Evolutionary conservation across 2,797 vertebrate species (phyloP), one percentile per base, ranked within the genome.

Genomic region (Pterois miles): DNA sequence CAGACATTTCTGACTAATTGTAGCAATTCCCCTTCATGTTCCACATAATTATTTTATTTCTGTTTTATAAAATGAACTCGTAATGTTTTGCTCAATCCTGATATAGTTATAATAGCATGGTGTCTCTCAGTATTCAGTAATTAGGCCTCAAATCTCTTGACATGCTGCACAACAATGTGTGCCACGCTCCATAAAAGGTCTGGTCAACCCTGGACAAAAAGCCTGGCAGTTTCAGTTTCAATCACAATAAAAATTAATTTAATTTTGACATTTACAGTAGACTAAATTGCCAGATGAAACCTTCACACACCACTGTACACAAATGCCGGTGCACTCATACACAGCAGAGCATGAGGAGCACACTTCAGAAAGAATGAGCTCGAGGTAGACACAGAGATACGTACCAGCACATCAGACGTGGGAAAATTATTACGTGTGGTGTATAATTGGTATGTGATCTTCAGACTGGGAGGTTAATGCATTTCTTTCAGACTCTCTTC

Each of bases 401-500:
- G 16, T 20, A 58, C 48, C 22, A 60, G 64, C 36, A 67, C 50
- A 59, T 58, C 12, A 70, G 22, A 65, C 46, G 38, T 63, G 59
- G 67, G 59, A 56, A 14, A 67, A 67, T 71, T 27, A 74, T 81
- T 67, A 46, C 36, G 65, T 63, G 8, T 77, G 7, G 56, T 65
- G 63, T 58, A 52, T 57, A 74, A 86, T 43, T 76, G 34, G 22
- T 48, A 27, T 33, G 54, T 74, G 22, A 83, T 77, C 76, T 82
- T 74, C 57, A 76, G 64, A 80, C 66, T 73, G 18, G 54, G 23
- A 78, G 64, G 69, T 77, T 76, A 81, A 83, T 82, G n/a, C 12
- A 66, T 78, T 85, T 76, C 60, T 74, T 58, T 81, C 66, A 69
- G 23, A 25, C 34, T 23, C 10, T 60, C 16, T 23, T 79, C 34